Percentiles rank a stretch among this genome's conserved stretches.
Evolutionary conservation across 1,140 invertebrate genomes (phyloP).

Genomic region (Drosophila quadrilineata): DNA sequence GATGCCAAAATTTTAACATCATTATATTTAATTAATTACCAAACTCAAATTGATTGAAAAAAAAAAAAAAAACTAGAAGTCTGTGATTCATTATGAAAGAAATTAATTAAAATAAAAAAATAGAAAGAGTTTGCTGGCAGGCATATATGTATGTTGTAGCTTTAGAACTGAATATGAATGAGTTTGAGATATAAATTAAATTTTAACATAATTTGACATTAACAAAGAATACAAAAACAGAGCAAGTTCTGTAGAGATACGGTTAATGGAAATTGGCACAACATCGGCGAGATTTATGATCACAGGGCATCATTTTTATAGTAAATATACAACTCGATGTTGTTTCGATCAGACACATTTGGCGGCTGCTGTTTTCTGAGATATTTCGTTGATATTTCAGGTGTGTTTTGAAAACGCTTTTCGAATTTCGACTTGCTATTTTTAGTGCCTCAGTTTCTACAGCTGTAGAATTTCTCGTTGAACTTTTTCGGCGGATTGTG

Average conservation of each 20-base stretch:
- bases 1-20: no score
- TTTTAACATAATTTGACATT: slow-evolving; percentile 41
- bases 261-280: slow-evolving; percentile 56
- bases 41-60: no score
- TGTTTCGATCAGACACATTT: no score
- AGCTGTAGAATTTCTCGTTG: slow-evolving; percentile 25
- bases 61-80: no score
- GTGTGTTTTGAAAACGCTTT: slow-evolving; percentile 39
- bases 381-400: slow-evolving; percentile 64
- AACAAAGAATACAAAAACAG: slow-evolving; percentile 21
- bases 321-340: no score
- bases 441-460: slow-evolving; percentile 27
- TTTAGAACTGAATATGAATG: slow-evolving; percentile 63
- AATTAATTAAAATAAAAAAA: slow-evolving; percentile 48
- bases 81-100: no score
- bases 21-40: no score
- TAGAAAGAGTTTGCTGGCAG: no score
- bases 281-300: slow-evolving; percentile 51
- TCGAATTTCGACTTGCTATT: slow-evolving; percentile 22
- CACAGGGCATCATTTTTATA: slow-evolving; percentile 44
- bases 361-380: no score
- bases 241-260: slow-evolving; percentile 37
- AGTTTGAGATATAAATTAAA: slow-evolving; percentile 59
- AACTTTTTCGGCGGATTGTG: slow-evolving; percentile 9
- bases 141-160: no score